Base-by-base conservation (phyloP, 2,888 invertebrate genomes). In the Drosophila bunnanda region DNA sequence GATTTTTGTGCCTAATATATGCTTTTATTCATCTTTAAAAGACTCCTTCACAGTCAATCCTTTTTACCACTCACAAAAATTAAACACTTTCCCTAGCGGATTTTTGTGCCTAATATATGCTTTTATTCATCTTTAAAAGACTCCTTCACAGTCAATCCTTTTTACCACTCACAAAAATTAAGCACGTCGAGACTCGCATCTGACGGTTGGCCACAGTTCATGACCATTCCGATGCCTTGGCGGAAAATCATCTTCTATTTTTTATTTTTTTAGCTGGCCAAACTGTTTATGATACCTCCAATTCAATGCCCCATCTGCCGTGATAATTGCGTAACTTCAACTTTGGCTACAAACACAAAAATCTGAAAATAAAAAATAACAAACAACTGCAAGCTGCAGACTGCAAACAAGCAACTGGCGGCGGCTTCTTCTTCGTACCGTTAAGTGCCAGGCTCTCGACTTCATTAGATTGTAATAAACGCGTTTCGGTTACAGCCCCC, bases 401-500 rank as follows among this genome's bases (percentile, higher is more conserved):
- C 70, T 32, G 54, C 66, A 67, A 67, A 66, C 70, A 69, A 58
- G 52, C 70, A 69, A 69, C 70, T 32, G 52, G 52, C 69, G 68
- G 59, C 70, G 53, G 50, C 71, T 70, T 54, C 56, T 46, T 46
- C 56, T 28, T 46, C 46, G 34, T 71, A 72, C 87, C 85, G 85
- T 85, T 86, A 88, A 85, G 88, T 85, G 84, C 86, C 87, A 85
- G 81, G 88, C 83, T 82, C 80, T 82, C 85, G 82, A 84, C 87
- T 88, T 85, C 83, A 88, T 85, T 88, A 85, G 88, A 87, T 85
- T 88, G 85, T 80, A 86, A 88, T 85, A 85, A 86, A 86, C 85
- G 84, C 81, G 88, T 76, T 72, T 79, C 66, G 75, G 88, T 85
- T 79, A 69, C 83, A 85, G 80, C 88, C 88, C 75, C 85, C 70